Evolutionary conservation across 2,888 invertebrate species (phyloP).

Genomic region (Philopedon plagiatum): DNA sequence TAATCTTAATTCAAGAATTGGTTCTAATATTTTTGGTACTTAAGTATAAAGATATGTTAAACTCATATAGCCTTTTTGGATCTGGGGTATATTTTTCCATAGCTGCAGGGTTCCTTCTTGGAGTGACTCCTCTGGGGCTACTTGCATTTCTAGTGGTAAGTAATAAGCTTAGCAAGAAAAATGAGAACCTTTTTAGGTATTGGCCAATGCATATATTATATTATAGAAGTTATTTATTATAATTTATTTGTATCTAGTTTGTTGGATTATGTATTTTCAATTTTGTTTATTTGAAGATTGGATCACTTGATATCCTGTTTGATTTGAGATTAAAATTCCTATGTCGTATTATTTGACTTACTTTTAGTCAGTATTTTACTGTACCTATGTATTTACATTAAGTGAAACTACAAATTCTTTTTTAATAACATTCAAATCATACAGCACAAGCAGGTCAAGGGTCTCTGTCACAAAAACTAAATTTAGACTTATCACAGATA

Average conservation of each 20-base stretch:
- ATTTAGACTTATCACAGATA: too few species aligned
- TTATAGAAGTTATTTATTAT: too few species aligned
- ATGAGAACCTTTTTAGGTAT: too few species aligned
- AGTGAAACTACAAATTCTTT: too few species aligned
- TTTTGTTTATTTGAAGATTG: constrained; percentile 58
- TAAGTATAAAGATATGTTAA: constrained; percentile 76
- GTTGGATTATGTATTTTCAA: constrained; percentile 9
- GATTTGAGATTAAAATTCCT: not conserved
- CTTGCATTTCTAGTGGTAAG: constrained; percentile 78
- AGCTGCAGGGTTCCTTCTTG: constrained; percentile 68
- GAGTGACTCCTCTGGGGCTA: constrained; percentile 69
- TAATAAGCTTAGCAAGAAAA: not conserved
- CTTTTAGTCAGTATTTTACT: too few species aligned
- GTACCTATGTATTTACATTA: too few species aligned
- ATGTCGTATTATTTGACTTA: not conserved
- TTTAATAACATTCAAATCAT: too few species aligned
- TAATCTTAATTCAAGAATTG: constrained; percentile 83
- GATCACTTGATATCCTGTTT: not conserved
- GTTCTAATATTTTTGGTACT: constrained; percentile 81
- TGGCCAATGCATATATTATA: too few species aligned
- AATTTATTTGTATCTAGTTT: too few species aligned
- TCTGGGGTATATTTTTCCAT: constrained; percentile 68
- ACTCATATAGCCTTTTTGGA: constrained; percentile 65
- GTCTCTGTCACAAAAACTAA: too few species aligned
- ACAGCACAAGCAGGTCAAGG: too few species aligned